Evolutionary conservation across 2,888 invertebrate genomes (phyloP), one percentile per base, ranked within the genome.

Genomic region (Minunthozetes semirufus): DNA sequence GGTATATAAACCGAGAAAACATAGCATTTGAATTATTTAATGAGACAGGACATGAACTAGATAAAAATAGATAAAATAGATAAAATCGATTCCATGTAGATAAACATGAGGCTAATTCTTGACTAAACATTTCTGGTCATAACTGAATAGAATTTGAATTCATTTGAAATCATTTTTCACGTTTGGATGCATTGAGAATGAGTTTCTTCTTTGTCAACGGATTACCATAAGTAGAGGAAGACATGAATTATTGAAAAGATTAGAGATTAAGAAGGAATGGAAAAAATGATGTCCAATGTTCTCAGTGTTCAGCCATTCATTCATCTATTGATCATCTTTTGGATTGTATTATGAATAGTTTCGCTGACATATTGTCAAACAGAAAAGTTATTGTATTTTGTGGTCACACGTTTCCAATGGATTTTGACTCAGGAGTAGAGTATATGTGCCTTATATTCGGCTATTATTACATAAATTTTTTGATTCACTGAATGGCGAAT

Each of bases 331-430:
- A 66, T 38, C 38, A 66, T 66, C 63, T 38, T 42, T 66, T 38
- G 38, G 46, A 25, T 8, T 25, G 8, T 15, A 48, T 42, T 19
- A 70, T 48, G 17, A 27, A 70, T 19, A 48, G 25, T n/a, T n/a
- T n/a, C 70, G 17, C 48, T 70, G 70, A 70, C 70, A 70, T 70
- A 70, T 70, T 70, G 70, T 70, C 70, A 70, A 70, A 70, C 70
- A 70, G 22, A 70, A 33, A 48, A 70, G 70, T 70, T 70, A 70
- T 70, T 70, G 70, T 70, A 66, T 70, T 48, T 70, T 70, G 70
- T 70, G 70, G 70, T 48, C 70, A 70, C 46, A 70, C 70, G 70
- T 70, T 70, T 70, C 46, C 46, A 70, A 46, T 46, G 17, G 13
- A 42, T 13, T 11, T 48, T 70, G 70, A 70, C 70, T 70, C 22